A percentile compares a stretch with the other conserved stretches of the same genome.
phyloP scores from a whole-genome alignment of 2,888 invertebrate genomes.

The Leptinotarsa haldemani region DNA sequence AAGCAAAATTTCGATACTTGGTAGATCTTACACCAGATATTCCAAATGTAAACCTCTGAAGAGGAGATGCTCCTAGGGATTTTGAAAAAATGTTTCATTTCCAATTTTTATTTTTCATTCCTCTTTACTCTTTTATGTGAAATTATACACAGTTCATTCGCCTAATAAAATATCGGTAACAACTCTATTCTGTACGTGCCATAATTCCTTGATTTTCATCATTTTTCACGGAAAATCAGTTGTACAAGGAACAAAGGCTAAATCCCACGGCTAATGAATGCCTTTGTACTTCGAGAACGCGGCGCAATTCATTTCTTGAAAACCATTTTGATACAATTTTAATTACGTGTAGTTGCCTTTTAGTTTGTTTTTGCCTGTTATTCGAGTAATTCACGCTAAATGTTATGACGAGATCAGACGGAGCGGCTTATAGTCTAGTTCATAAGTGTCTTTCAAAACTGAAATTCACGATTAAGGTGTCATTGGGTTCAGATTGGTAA shows the following conservation, averaged over 20 bases:
- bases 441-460: no score
- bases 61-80: no score
- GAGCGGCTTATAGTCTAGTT: no score
- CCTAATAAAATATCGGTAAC: neutral
- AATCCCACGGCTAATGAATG: slow-evolving; percentile 37
- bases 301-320: slow-evolving; percentile 37
- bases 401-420: slow-evolving; percentile 22
- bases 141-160: no score
- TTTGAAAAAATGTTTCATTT: no score
- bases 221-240: slow-evolving; percentile 30
- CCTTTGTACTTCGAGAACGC: slow-evolving; percentile 32
- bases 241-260: slow-evolving; percentile 32
- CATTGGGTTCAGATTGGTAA: no score
- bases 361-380: slow-evolving; percentile 33
- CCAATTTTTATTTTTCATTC: no score
- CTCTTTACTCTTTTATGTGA: no score
- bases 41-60: no score
- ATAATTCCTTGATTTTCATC: slow-evolving; percentile 9
- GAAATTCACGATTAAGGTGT: no score
- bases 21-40: no score
- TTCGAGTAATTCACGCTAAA: slow-evolving; percentile 20
- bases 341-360: slow-evolving; percentile 34
- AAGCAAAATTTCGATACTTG: no score
- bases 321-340: slow-evolving; percentile 38
- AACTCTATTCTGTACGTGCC: slow-evolving; percentile 4